Base-by-base conservation (phyloP, 2,797 vertebrate species). In the Odontamblyopus rebecca region DNA sequence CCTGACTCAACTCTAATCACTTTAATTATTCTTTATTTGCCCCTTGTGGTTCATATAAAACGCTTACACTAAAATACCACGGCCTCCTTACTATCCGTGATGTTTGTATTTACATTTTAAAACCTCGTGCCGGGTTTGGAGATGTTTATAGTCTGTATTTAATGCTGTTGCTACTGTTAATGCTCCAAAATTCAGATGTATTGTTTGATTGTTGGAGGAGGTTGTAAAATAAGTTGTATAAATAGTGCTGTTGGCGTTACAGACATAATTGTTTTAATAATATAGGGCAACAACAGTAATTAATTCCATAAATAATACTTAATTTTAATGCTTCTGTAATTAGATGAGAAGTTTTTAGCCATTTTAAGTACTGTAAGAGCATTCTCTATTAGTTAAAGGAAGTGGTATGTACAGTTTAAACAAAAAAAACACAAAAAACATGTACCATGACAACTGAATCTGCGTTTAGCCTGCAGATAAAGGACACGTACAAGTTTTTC, bases 171-270 rank as follows among this genome's bases (percentile, higher is more conserved):
- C n/a, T 3, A 32, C 8, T 54, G 16, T 19, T 67, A 60, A 74
- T 71, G 63, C 26, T 13, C 60, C 59, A 74, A 74, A 74, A 48
- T 16, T 74, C n/a, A 30, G 1, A 18, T 29, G 32, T 32, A 68
- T 19, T 68, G 56, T 16, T 44, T 5, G 53, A 16, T 1, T 27
- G 26, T 59, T 15, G 57, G 57, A 16, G 57, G 4, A 54, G 19
- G n/a, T 13, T 59, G 57, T 27, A 29, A 60, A 60, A 16, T 6
- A 29, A 23, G 9, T 38, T 38, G 35, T 38, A 2, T 38, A 38
- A 38, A 38, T 38, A 29, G 63, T 41, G 27, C 18, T 48, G 41
- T 15, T 18, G 57, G 13, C 26, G 18, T 29, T 60, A 18, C 26
- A 30, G 13, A 59, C 26, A 29, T 27, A 0, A 5, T 4, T 6